Percentiles rank a stretch among this genome's conserved stretches.
phyloP scores from a whole-genome alignment of 1,140 invertebrate species.

The Ceratina japonica region DNA sequence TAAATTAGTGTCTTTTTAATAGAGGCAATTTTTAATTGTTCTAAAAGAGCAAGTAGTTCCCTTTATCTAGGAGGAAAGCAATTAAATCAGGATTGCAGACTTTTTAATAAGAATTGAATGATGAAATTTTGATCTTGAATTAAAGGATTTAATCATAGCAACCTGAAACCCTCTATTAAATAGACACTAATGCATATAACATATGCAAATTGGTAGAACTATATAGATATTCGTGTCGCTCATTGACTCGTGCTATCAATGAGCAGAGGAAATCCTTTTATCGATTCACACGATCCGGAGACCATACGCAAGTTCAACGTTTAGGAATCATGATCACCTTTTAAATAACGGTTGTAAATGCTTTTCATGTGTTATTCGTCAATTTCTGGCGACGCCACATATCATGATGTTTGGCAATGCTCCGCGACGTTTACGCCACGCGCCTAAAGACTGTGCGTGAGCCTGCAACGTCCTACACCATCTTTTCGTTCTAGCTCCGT shows the following conservation, averaged over 20 bases:
- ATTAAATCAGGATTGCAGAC: too few relatives aligned
- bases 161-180: too few relatives aligned
- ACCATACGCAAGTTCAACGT: conserved; percentile 32
- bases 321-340: conserved; percentile 26
- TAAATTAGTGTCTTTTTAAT: too few relatives aligned
- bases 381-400: conserved; percentile 82
- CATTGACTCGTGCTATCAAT: conserved; percentile 25
- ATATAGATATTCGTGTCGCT: conserved; percentile 49
- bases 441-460: conserved; percentile 93
- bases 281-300: conserved; percentile 42
- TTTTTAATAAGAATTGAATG: too few relatives aligned
- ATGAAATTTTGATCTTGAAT: too few relatives aligned
- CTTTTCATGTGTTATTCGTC: conserved; percentile 1
- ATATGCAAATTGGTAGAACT: conserved; percentile 41
- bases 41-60: too few relatives aligned
- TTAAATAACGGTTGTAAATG: conserved; percentile 36
- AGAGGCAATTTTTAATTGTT: too few relatives aligned
- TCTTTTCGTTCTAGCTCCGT: conserved; percentile 88
- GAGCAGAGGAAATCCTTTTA: conserved; percentile 57
- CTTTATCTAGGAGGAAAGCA: too few relatives aligned
- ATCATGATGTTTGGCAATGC: conserved; percentile 98
- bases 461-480: conserved; percentile 95
- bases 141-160: too few relatives aligned
- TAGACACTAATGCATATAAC: too few relatives aligned
- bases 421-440: conserved; percentile 93